phyloP scores from a whole-genome alignment of 2,888 invertebrate species.

The Odontothrips loti region DNA sequence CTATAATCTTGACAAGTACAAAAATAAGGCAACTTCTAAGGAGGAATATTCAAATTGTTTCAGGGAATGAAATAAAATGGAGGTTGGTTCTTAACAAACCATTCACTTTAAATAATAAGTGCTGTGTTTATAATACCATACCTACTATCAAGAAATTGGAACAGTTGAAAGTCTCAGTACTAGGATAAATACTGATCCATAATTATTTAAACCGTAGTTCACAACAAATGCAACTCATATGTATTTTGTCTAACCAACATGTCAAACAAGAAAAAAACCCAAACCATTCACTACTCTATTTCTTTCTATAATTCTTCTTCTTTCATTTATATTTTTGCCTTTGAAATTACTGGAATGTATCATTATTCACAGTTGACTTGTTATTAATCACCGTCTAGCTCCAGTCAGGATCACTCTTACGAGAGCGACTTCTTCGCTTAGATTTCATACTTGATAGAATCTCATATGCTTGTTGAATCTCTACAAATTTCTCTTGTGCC shows the following conservation, averaged over 20 bases:
- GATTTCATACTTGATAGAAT: constrained; percentile 78
- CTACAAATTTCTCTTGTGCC: constrained; percentile 85
- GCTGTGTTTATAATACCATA: no score
- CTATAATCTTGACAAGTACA: background rate
- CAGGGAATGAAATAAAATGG: background rate
- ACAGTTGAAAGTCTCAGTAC: no score
- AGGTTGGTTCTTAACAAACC: background rate
- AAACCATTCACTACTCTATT: no score
- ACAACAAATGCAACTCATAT: background rate
- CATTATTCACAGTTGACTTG: background rate
- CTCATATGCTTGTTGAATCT: constrained; percentile 89
- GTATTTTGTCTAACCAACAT: background rate
- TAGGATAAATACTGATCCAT: background rate
- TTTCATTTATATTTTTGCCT: no score
- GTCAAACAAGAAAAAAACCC: constrained; percentile 4
- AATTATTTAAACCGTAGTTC: background rate
- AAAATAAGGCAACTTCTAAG: background rate
- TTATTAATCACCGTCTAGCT: background rate
- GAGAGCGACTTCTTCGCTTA: constrained; percentile 68
- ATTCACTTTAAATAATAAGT: background rate
- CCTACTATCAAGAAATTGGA: no score
- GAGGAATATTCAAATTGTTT: background rate
- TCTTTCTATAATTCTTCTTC: no score
- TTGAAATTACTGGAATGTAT: background rate
- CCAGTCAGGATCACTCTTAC: constrained; percentile 47